Base-by-base conservation (phyloP, 2,113 vertebrate species). In the Lathamus discolor region DNA sequence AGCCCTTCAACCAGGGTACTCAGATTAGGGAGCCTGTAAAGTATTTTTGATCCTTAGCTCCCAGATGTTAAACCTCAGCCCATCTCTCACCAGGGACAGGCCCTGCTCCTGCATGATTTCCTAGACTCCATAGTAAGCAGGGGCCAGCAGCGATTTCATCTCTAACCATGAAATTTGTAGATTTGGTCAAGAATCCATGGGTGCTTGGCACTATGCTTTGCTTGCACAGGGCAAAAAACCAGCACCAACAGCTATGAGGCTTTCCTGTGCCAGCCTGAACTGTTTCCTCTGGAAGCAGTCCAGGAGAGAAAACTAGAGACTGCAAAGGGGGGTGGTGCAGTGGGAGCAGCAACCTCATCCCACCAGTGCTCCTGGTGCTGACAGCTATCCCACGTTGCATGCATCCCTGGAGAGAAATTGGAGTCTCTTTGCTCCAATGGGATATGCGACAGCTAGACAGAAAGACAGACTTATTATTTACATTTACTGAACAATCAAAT, bases 291-390 rank as follows among this genome's bases (percentile, higher is more conserved):
- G 63, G 43, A 27, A 43, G 39, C 27, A 52, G 44, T 22, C 29
- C 24, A 52, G 72, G 31, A 66, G 27, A 24, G 17, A 52, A 73
- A 62, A 52, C 13, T 2, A 52, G 59, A 35, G 33, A 17, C 14
- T 33, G 17, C 31, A 51, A 39, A 73, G 10, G 15, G 5, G 6
- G 3, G 6, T 0, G 3, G 48, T 0, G 1, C 2, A 15, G 25
- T 17, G 31, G 17, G 10, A 73, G 64, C 25, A 22, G 29, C 59
- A 52, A 1, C 31, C 9, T n/a, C 25, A 69, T 37, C 35, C 54
- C 33, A 27, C 1, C 1, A 2, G 10, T 6, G 20, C 4, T 48
- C 41, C 41, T 39, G 11, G 5, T 51, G 39, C 22, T 5, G 5
- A 48, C 10, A 37, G 48, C 15, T 63, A 8, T 37, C 28, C 35